These are phyloP conservation scores for Sebastes steindachneri DNA, from an alignment of 2,797 vertebrate species.

Conservation along the genomic window DNA sequence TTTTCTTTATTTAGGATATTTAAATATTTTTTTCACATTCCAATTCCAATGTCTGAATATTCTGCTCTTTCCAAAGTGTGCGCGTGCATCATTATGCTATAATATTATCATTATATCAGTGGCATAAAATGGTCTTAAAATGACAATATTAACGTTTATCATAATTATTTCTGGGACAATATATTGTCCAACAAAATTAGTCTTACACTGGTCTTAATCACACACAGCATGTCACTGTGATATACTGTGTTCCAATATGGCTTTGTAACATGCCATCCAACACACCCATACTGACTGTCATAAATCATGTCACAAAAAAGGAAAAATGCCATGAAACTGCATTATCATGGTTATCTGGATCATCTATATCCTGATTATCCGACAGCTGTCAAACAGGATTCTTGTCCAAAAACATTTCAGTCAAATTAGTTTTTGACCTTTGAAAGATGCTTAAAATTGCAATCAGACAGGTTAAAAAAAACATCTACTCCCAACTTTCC, in stretches of 20 bases:
- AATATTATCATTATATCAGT: background rate
- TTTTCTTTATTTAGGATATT: background rate
- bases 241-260: background rate
- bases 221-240: background rate
- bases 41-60: background rate
- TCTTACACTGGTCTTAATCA: background rate
- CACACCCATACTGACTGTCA: background rate
- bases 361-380: background rate
- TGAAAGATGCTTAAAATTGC: background rate
- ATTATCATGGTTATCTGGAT: background rate
- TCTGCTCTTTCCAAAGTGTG: background rate
- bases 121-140: background rate
- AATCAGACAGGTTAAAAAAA: background rate
- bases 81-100: background rate
- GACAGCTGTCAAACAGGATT: background rate
- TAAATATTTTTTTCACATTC: background rate
- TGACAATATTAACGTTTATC: background rate
- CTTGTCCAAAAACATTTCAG: background rate
- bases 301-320: background rate
- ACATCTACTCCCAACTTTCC: background rate
- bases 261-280: background rate
- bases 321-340: background rate
- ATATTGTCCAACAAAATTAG: background rate
- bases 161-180: background rate
- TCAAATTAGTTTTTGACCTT: background rate